Evolutionary conservation across 2,113 vertebrate genomes (phyloP).

Genomic region (Paramormyrops kingsleyae): DNA sequence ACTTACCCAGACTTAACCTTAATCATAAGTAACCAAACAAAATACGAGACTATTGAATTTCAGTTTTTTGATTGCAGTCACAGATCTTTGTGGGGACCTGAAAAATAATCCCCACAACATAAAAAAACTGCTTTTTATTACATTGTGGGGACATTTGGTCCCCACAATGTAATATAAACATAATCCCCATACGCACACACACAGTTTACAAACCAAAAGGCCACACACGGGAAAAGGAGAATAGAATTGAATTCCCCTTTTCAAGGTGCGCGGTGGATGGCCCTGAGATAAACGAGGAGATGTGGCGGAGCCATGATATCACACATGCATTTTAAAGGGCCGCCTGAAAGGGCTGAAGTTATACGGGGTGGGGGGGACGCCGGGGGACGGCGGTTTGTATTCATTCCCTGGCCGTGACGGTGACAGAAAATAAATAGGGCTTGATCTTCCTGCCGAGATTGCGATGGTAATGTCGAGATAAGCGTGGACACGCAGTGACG

Average conservation of each 20-base stretch:
- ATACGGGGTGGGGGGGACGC: constrained; percentile 18
- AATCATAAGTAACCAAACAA: not conserved
- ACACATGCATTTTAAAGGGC: constrained; percentile 59
- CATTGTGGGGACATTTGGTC: not conserved
- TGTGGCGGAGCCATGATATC: constrained; percentile 54
- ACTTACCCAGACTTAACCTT: not conserved
- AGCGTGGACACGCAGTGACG: constrained; percentile 48
- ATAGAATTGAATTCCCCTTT: constrained; percentile 45
- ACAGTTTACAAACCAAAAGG: constrained; percentile 39
- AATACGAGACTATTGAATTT: not conserved
- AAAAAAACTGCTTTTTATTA: not conserved
- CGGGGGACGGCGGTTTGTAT: constrained; percentile 42
- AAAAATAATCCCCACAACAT: not conserved
- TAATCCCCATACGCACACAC: not conserved
- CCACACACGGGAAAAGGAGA: constrained; percentile 40
- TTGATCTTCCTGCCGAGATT: constrained; percentile 57
- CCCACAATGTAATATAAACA: constrained; percentile 9
- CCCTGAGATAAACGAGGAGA: constrained; percentile 49
- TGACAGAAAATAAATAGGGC: constrained; percentile 55
- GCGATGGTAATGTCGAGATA: constrained; percentile 63
- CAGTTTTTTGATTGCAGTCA: not conserved
- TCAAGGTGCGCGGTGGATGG: constrained; percentile 48
- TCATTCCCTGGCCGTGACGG: constrained; percentile 30
- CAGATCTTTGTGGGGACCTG: not conserved
- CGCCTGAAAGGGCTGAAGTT: constrained; percentile 47